Evolutionary conservation across 1,140 invertebrate genomes (phyloP), one percentile per base, ranked within the genome.

Genomic region (Drosophila subpulchrella): DNA sequence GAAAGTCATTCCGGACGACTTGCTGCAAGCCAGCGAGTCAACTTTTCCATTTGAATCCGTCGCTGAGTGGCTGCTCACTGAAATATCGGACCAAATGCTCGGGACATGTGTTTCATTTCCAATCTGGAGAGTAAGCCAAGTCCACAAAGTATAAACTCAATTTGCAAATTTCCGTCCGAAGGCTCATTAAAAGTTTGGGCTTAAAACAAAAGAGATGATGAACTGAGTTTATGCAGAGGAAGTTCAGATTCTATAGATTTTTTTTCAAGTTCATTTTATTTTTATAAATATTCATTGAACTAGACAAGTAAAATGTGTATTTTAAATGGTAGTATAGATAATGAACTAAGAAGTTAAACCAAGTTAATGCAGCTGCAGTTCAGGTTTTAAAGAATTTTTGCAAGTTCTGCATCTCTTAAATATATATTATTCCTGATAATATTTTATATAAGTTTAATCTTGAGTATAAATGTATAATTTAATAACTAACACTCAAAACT

Each of bases 171-270:
- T 76, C 62, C 55, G 81, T 80, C 76, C 39, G 58, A 86, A 73
- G 78, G 66, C 82, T 88, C 83, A 82, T 86, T 88, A 88, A 82
- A 86, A 86, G 78, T 88, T 86, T 82, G 27, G 11, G 5, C 34
- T 42, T 42, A 65, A 51, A 13, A 36, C 38, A 67, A 67, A 51
- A 38, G 20, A 34, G 38, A 51, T 36, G 60, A 36, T 67, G 36
- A 38, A 51, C 27, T 27, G n/a, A 15, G 65, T 68, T 66, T 46
- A 66, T 51, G 60, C 65, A 13, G 11, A 0, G 5, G 12, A 62
- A 62, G 7, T 27, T n/a, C 1, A 13, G 11, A 2, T n/a, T n/a
- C n/a, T n/a, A 34, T 0, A 27, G 27, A 27, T 27, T 39, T 39
- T 39, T 0, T 39, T 5, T 39, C 11, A n/a, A 39, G 11, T n/a